phyloP scores from a whole-genome alignment of 2,888 invertebrate genomes.

The Philonicus albiceps region DNA sequence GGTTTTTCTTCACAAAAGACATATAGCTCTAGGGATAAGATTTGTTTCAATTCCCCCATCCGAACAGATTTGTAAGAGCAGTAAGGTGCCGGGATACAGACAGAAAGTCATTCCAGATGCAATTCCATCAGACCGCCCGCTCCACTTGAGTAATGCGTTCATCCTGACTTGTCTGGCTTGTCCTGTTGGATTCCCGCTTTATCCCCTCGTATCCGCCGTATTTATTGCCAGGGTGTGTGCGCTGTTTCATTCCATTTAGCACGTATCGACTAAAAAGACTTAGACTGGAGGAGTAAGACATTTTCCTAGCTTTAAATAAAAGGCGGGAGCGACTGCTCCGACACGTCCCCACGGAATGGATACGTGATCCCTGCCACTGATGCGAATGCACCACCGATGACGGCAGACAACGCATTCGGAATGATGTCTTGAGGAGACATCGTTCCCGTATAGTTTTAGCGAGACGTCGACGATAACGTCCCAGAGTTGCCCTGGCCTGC shows the following conservation, averaged over 20 bases:
- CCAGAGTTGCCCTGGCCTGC: not conserved
- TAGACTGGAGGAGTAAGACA: conserved; percentile 21
- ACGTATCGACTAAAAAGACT: conserved; percentile 24
- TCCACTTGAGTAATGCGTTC: not conserved
- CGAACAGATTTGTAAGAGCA: not conserved
- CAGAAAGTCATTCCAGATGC: not conserved
- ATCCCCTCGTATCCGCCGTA: not conserved
- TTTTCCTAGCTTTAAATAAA: not conserved
- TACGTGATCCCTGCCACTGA: conserved; percentile 6
- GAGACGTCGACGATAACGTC: not conserved
- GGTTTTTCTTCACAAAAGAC: not conserved
- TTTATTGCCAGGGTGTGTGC: not conserved
- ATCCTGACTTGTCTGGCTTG: conserved; percentile 5
- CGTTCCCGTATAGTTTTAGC: conserved; percentile 2
- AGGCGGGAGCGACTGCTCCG: not conserved
- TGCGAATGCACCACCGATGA: conserved; percentile 1
- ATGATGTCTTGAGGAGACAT: conserved; percentile 11
- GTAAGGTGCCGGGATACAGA: not conserved
- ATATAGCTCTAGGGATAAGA: not conserved
- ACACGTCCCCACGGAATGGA: conserved; percentile 14
- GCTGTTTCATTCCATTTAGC: conserved; percentile 30
- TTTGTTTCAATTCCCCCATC: not conserved
- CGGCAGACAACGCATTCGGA: not conserved
- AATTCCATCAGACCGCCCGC: not conserved
- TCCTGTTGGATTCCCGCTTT: not conserved